Conservation (phyloP, 2,797 vertebrate species). For the Gymnothorax reevesii region DNA sequence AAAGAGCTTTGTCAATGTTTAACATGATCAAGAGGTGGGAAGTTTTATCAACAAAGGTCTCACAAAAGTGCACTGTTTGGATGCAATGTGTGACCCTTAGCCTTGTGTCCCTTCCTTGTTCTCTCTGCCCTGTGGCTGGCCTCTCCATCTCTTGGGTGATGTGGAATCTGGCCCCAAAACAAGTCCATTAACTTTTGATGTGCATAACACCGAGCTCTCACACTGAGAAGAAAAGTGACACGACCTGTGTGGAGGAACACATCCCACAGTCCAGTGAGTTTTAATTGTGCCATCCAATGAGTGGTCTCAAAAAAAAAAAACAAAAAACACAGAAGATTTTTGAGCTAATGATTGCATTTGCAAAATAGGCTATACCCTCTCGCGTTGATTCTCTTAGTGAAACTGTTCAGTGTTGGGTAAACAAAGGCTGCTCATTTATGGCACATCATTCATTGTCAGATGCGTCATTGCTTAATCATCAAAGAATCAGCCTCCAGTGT, state of each 20-base stretch:
- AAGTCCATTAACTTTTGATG: constrained; percentile 4
- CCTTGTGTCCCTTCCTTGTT: constrained; percentile 2
- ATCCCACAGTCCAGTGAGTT: neutral
- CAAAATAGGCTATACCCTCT: neutral
- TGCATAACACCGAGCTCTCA: constrained; percentile 6
- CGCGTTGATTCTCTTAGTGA: neutral
- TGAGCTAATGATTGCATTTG: constrained; percentile 11
- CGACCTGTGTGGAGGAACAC: neutral
- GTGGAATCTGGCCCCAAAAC: constrained; percentile 26
- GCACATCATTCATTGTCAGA: neutral
- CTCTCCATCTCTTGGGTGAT: neutral
- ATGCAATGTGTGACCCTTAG: constrained; percentile 19
- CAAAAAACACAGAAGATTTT: constrained; percentile 20
- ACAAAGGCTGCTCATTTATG: neutral
- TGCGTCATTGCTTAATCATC: neutral
- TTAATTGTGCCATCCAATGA: neutral
- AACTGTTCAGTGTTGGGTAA: neutral
- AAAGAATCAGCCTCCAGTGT: neutral
- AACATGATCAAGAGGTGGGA: constrained; percentile 30
- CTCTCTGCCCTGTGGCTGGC: neutral
- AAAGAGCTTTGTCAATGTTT: constrained; percentile 27
- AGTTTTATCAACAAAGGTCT: constrained; percentile 13
- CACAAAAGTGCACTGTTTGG: constrained; percentile 34
- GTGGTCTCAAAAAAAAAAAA: constrained; percentile 22
- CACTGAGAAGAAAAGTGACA: neutral